Evolutionary conservation across 2,888 invertebrate species (phyloP).

Genomic region (Trichogramma evanescens): DNA sequence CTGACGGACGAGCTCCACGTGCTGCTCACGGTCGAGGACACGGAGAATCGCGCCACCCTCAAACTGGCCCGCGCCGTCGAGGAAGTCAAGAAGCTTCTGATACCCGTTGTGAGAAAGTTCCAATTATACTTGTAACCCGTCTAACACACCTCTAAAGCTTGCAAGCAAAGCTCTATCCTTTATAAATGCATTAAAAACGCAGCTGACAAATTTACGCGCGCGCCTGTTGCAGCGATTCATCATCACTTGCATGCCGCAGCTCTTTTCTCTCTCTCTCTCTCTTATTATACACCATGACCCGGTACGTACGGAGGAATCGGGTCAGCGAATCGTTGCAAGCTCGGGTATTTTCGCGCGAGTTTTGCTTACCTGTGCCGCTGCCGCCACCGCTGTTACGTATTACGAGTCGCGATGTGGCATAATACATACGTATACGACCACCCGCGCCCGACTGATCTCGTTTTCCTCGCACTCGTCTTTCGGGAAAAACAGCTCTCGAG

Average conservation of each 20-base stretch:
- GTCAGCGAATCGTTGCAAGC: too few species aligned
- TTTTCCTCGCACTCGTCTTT: too few species aligned
- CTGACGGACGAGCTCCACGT: constrained; percentile 98
- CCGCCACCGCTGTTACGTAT: too few species aligned
- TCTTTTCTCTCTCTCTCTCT: neutral
- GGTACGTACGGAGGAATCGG: too few species aligned
- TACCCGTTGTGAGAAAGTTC: constrained; percentile 70
- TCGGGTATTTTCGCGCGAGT: too few species aligned
- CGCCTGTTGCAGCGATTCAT: neutral
- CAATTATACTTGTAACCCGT: constrained; percentile 18
- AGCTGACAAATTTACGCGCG: neutral
- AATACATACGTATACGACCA: too few species aligned
- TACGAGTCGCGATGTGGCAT: too few species aligned
- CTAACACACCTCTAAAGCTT: too few species aligned
- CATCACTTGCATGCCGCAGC: neutral
- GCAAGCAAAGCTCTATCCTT: neutral
- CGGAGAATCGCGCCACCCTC: constrained; percentile 90
- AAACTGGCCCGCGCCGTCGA: constrained; percentile 94
- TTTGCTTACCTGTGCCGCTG: too few species aligned
- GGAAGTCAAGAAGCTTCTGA: constrained; percentile 94
- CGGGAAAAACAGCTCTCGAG: too few species aligned
- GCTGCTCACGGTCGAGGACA: constrained; percentile 96
- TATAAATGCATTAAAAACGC: neutral
- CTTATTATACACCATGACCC: too few species aligned
- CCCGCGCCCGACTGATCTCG: too few species aligned